Evolutionary conservation across 2,888 invertebrate species (phyloP), one percentile per base, ranked within the genome.

Genomic region (Hirtodrosophila trivittata): DNA sequence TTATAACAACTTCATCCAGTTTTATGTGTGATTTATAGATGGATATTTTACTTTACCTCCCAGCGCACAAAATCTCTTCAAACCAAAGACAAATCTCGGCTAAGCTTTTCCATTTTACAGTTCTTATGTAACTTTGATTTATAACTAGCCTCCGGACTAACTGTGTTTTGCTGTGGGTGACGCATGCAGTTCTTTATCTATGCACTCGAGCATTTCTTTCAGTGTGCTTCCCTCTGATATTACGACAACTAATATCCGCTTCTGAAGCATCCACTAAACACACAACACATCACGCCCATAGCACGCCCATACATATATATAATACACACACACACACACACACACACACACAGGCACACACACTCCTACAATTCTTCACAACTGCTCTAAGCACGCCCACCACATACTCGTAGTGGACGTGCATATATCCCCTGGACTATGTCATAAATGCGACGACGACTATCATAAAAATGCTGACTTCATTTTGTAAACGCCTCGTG

Each of bases 381-480:
- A 63, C 37, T 45, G 1, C 9, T 13, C 25, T 51, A 39, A 51
- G 55, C 55, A 65, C 65, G 58, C 63, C 63, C 30, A 5, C 28
- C 54, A 39, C 21, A 49, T 35, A 37, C 41, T 9, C 45, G 51
- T 39, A 56, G 57, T 62, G 71, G 72, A 66, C 63, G 43, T 42
- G 41, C 43, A 66, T 58, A 66, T 66, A 66, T 70, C 47, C 59
- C 51, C 67, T 72, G 63, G 70, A 75, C 75, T 65, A 57, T 68
- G 75, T 75, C 75, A 73, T 76, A 76, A 76, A 73, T 67, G 76
- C 73, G 76, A 63, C 73, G 74, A 73, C 62, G 60, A 74, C 71
- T 71, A 76, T 76, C 76, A 77, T 77, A 77, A 77, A 77, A 77
- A 67, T 69, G 77, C 77, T 77, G 77, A 77, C 77, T 77, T 77